A percentile compares a stretch with the other conserved stretches of the same genome.
Evolutionary conservation across 2,888 invertebrate species (phyloP).

Genomic region (Melipona bicolor): DNA sequence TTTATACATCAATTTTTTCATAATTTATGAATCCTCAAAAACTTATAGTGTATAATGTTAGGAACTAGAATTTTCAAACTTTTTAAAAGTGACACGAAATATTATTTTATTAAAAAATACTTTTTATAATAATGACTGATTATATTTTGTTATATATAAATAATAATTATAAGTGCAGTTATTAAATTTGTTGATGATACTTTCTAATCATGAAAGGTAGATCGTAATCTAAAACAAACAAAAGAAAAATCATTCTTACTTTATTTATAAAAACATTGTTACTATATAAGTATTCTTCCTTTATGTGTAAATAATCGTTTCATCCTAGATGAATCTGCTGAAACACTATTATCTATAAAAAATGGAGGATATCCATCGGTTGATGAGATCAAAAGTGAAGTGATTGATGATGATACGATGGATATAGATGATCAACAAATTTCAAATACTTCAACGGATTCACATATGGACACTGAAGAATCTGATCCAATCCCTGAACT

Average conservation of each 20-base stretch:
- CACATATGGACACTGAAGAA: constrained; percentile 87
- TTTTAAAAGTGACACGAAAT: background rate
- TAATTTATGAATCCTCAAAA: constrained; percentile 29
- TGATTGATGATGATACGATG: constrained; percentile 85
- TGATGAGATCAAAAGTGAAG: constrained; percentile 77
- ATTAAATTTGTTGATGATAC: constrained; percentile 8
- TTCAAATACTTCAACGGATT: constrained; percentile 79
- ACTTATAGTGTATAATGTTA: constrained; percentile 7
- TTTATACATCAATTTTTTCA: constrained; percentile 12
- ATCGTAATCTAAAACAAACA: background rate
- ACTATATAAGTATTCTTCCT: background rate
- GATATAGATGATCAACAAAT: constrained; percentile 86
- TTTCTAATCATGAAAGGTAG: background rate
- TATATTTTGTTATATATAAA: background rate
- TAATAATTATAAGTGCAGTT: background rate
- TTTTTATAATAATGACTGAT: background rate
- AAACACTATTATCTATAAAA: constrained; percentile 86
- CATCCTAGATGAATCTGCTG: constrained; percentile 85
- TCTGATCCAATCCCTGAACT: constrained; percentile 89
- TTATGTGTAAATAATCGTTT: background rate
- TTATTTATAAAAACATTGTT: background rate
- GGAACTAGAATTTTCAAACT: constrained; percentile 9
- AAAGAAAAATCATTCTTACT: background rate
- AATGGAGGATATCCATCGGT: constrained; percentile 84
- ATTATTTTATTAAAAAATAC: background rate